A percentile compares a stretch with the other conserved stretches of the same genome.
These are phyloP conservation scores for Campylomormyrus tamandua DNA, from an alignment of 2,113 vertebrate genomes.

Conservation along the genomic window DNA sequence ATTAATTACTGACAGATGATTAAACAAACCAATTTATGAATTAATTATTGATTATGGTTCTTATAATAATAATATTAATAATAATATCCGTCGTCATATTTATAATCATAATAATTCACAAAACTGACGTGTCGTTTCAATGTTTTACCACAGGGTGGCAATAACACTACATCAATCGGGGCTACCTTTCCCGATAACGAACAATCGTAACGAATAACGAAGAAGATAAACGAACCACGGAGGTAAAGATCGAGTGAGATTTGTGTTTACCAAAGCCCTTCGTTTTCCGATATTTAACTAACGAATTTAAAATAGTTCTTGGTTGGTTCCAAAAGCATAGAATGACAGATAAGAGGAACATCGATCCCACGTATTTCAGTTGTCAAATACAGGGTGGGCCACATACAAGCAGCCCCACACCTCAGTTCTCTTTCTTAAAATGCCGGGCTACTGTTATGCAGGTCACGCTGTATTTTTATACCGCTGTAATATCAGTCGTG, in stretches of 20 bases:
- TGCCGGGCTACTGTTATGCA: not conserved
- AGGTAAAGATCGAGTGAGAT: not conserved
- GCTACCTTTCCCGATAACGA: not conserved
- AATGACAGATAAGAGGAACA: not conserved
- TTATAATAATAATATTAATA: not conserved
- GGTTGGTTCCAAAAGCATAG: not conserved
- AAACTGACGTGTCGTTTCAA: not conserved
- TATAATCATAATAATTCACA: not conserved
- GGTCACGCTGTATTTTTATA: not conserved
- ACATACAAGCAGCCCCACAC: not conserved
- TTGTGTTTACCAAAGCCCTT: not conserved
- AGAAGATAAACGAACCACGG: not conserved
- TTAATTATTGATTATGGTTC: not conserved
- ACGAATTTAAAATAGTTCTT: not conserved
- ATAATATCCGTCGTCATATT: not conserved
- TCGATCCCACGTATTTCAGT: not conserved
- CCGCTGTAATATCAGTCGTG: not conserved
- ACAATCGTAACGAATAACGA: not conserved
- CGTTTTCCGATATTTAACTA: not conserved
- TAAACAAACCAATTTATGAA: not conserved
- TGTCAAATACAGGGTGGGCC: not conserved
- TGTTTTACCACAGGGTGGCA: conserved; percentile 20
- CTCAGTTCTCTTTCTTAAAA: not conserved
- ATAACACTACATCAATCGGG: not conserved
- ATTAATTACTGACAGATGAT: not conserved